Evolutionary conservation across 2,113 vertebrate species (phyloP).

Genomic region (Actinemys pallida): DNA sequence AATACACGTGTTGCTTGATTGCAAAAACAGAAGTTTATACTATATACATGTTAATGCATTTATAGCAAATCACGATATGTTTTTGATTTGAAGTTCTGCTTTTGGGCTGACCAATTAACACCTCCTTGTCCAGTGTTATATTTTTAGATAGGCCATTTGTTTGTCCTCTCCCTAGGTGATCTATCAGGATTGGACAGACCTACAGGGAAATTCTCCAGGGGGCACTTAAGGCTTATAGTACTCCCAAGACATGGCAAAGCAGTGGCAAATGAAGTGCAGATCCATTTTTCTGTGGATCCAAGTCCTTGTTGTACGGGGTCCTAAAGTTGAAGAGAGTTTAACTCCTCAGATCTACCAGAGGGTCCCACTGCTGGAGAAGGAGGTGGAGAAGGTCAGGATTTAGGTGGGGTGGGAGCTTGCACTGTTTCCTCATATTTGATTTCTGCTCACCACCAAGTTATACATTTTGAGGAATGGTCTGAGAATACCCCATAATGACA

Average conservation of each 20-base stretch:
- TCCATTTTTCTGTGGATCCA: no score
- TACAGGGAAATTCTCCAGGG: fast-evolving
- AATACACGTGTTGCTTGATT: no score
- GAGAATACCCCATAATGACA: no score
- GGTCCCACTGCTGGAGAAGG: background rate
- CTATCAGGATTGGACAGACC: background rate
- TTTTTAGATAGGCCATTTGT: no score
- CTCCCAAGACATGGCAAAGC: background rate
- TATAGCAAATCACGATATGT: background rate
- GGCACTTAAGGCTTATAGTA: background rate
- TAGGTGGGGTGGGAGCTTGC: background rate
- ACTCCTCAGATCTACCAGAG: background rate
- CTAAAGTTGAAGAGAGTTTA: background rate
- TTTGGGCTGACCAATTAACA: no score
- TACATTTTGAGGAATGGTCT: no score
- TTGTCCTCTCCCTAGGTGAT: no score
- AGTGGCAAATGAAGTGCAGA: background rate
- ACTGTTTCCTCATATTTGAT: no score
- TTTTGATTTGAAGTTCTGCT: background rate
- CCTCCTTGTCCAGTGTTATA: no score
- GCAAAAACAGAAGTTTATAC: no score
- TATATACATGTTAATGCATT: background rate
- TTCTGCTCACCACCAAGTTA: no score
- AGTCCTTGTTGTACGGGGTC: background rate
- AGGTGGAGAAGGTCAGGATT: background rate